Evolutionary conservation across 2,113 vertebrate species (phyloP).

Genomic region (Phoxinus phoxinus): DNA sequence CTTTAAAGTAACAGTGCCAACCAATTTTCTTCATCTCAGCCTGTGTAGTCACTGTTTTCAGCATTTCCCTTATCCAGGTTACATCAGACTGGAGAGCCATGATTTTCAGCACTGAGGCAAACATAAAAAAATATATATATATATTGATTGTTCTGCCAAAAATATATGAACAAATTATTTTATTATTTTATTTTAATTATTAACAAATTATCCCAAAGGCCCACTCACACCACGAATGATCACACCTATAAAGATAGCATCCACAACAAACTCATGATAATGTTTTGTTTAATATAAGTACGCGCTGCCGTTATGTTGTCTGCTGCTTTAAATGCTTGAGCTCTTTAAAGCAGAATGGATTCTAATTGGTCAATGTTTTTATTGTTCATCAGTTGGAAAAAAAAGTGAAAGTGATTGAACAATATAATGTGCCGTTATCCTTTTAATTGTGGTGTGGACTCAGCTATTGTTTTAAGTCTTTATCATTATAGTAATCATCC

Average conservation of each 20-base stretch:
- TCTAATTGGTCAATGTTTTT: no score
- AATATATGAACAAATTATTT: background rate
- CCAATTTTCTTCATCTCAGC: background rate
- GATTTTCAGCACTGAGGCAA: constrained; percentile 17
- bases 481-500: no score
- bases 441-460: no score
- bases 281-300: background rate
- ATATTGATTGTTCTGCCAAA: background rate
- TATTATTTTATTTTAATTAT: no score
- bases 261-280: background rate
- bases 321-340: background rate
- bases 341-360: background rate
- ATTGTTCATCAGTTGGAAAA: no score
- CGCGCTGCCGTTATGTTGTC: background rate
- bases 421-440: background rate
- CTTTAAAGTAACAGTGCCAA: background rate
- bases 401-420: no score
- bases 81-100: constrained; percentile 13
- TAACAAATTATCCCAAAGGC: no score
- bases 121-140: background rate
- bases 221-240: background rate
- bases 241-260: background rate
- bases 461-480: no score
- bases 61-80: constrained; percentile 18
- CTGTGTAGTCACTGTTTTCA: background rate